Evolutionary conservation across 2,888 invertebrate genomes (phyloP), one percentile per base, ranked within the genome.

Genomic region (Zele albiditarsus): DNA sequence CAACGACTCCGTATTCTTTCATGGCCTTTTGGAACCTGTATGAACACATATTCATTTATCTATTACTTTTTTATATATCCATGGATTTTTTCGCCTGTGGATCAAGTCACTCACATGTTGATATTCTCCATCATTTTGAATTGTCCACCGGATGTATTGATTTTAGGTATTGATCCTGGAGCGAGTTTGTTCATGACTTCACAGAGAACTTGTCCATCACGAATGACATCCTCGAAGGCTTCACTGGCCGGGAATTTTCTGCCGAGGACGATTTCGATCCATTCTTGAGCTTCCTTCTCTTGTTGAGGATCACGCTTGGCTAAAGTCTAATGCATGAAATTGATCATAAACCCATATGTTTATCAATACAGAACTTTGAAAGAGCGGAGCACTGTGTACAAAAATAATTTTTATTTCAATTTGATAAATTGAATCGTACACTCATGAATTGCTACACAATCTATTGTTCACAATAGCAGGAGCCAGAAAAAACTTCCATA

Each of bases 111-210:
- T 92, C 89, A 98, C 95, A 94, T 92, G 91, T 96, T 97, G 90
- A 99, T 97, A 92, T 99, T 99, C 91, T 99, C 99, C 99, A 99
- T 99, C 94, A 99, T 95, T 89, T 98, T 99, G 94, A 99, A 99
- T 89, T 98, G 98, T 89, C 98, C 98, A 83, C 98, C 98, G 66
- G 94, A 93, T 82, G 94, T 93, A 92, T 99, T 98, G 91, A 99
- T 94, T 91, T 98, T 98, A 87, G 93, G 88, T 78, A 98, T 91
- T 80, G 96, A 91, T 84, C 97, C 97, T 66, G 99, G 98, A 81
- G 93, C 91, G 83, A 99, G 91, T 89, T 95, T 96, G 93, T 99
- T 99, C 91, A 99, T 97, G 85, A 99, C 90, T 87, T 95, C 94
- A 92, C 98, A 98, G 80, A 98, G 93, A 79, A 98, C 94, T 82